phyloP scores from a whole-genome alignment of 2,113 vertebrate genomes.

The Brachyhypopomus gauderio region DNA sequence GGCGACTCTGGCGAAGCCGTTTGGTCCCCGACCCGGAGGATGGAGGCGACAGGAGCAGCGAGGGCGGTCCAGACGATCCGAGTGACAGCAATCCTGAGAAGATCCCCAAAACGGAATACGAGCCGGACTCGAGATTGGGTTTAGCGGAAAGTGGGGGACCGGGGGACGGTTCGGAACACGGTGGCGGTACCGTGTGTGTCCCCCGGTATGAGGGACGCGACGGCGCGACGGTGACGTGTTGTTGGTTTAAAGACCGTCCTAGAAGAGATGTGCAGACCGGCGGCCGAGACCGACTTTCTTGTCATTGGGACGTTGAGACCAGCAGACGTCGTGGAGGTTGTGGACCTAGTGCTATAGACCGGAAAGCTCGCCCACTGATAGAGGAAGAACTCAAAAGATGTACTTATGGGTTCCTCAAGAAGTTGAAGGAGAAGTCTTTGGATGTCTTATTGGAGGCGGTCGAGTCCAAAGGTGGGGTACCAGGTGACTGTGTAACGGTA shows the following conservation, averaged over 20 bases:
- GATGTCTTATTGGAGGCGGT: constrained; percentile 87
- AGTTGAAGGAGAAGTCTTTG: constrained; percentile 88
- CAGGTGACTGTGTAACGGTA: constrained; percentile 85
- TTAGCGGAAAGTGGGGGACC: constrained; percentile 65
- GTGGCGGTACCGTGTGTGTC: constrained; percentile 67
- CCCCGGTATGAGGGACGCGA: constrained; percentile 74
- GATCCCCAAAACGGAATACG: constrained; percentile 68
- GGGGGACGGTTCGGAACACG: constrained; percentile 67
- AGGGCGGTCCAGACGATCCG: constrained; percentile 61
- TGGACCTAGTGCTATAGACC: constrained; percentile 64
- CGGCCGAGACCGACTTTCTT: constrained; percentile 64
- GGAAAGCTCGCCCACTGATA: constrained; percentile 66
- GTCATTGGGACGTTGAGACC: constrained; percentile 49
- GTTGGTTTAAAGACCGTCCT: constrained; percentile 82
- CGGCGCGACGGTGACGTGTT: constrained; percentile 82
- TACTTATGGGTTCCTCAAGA: constrained; percentile 85
- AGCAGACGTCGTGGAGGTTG: constrained; percentile 40
- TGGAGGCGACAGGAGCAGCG: constrained; percentile 72
- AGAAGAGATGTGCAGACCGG: constrained; percentile 60
- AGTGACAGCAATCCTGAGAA: constrained; percentile 71
- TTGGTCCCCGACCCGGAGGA: constrained; percentile 81
- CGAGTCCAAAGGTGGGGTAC: constrained; percentile 86
- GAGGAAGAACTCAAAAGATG: constrained; percentile 85
- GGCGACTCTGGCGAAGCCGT: constrained; percentile 97
- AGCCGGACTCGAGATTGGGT: constrained; percentile 64